Evolutionary conservation across 2,113 vertebrate genomes (phyloP), one percentile per base, ranked within the genome.

Genomic region (Pao palembangensis): DNA sequence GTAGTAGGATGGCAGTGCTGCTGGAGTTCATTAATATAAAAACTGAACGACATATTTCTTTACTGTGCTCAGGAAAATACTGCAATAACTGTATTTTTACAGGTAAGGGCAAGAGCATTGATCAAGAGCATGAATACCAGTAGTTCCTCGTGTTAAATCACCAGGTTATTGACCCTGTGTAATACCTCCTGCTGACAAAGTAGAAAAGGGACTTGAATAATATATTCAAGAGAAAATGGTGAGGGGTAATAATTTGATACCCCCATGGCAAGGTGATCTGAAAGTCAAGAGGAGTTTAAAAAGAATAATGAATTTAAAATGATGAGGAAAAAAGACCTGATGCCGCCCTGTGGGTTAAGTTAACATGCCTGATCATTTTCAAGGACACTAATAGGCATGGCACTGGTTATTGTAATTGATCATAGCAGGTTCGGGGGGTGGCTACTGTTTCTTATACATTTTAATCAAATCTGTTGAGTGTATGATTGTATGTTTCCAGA

Each of bases 71-170:
- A 60, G 38, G 55, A 55, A 62, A 64, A 31, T 55, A 62, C 31
- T 53, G 61, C 28, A 76, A 69, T 67, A 81, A 85, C 69, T 76
- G 62, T 76, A 61, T 64, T 75, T 83, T 86, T 76, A 79, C 1
- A 78, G 67, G 63, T 87, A 85, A 82, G 79, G 64, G 83, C 71
- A 66, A 79, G 82, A 78, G 67, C 82, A 64, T 85, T 79, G 76
- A 78, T 82, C 85, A 88, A 87, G 88, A 87, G 81, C 78, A 76
- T 57, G 62, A 75, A 79, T 69, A 73, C 25, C 49, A 63, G 73
- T 61, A 66, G 58, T 74, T 69, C 38, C 54, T 0, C 1, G 58
- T 78, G 82, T 81, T 87, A 85, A 86, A 83, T 83, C 87, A 79
- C 73, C 55, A 42, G 72, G 61, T 67, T 72, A 51, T 64, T 85